A percentile compares a stretch with the other conserved stretches of the same genome.
Evolutionary conservation across 2,888 invertebrate species (phyloP).

Genomic region (Metacarcinus magister): DNA sequence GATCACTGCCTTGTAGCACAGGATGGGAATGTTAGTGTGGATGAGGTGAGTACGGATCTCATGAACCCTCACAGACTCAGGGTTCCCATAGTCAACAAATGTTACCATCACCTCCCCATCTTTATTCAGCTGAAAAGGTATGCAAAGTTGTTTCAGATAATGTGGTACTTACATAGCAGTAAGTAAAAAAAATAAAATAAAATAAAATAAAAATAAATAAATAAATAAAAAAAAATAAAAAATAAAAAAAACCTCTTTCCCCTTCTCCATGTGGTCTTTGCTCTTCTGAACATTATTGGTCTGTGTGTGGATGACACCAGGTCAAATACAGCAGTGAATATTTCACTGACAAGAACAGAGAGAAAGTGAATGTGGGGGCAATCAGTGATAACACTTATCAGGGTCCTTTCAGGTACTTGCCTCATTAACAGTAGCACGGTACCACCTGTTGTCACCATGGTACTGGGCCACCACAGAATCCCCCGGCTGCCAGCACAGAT

Average conservation of each 20-base stretch:
- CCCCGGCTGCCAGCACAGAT: conserved; percentile 72
- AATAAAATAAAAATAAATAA: not conserved
- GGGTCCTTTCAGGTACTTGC: conserved; percentile 44
- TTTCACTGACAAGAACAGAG: too few relatives aligned
- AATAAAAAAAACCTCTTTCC: too few relatives aligned
- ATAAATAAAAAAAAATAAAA: too few relatives aligned
- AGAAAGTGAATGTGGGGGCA: too few relatives aligned
- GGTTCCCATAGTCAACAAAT: conserved; percentile 94
- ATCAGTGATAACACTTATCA: not conserved
- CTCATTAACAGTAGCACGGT: conserved; percentile 73
- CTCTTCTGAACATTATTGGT: too few relatives aligned
- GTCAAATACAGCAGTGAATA: too few relatives aligned
- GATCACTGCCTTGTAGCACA: conserved; percentile 84
- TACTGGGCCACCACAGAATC: conserved; percentile 74
- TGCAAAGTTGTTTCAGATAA: not conserved
- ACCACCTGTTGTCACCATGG: conserved; percentile 77
- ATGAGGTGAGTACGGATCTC: conserved; percentile 88
- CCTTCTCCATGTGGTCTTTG: too few relatives aligned
- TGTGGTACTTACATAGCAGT: not conserved
- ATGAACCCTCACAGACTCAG: conserved; percentile 87
- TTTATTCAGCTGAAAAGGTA: conserved; percentile 59
- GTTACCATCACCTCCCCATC: conserved; percentile 85
- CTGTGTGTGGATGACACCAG: too few relatives aligned
- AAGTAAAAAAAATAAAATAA: too few relatives aligned
- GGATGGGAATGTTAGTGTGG: conserved; percentile 88